These are phyloP conservation scores for Trematomus bernacchii DNA, from an alignment of 2,797 vertebrate species.

Conservation along the genomic window DNA sequence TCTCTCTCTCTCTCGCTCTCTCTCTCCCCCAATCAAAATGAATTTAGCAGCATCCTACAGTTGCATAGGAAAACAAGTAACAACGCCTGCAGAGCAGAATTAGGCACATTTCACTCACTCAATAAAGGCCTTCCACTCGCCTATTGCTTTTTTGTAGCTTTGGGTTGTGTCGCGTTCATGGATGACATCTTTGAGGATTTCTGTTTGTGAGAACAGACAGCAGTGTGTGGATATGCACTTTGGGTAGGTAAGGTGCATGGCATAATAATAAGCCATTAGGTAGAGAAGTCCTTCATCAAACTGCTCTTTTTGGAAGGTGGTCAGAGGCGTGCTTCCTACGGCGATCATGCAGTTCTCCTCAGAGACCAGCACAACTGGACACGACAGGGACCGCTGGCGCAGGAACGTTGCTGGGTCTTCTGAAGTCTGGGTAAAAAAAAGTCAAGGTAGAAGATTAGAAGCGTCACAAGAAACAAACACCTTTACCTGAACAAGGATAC, in stretches of 20 bases:
- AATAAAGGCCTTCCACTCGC: too few relatives aligned
- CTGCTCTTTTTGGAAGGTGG: background rate
- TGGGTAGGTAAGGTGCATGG: background rate
- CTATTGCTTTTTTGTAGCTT: too few relatives aligned
- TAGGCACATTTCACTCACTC: too few relatives aligned
- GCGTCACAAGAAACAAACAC: background rate
- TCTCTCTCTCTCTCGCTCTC: too few relatives aligned
- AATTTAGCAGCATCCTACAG: too few relatives aligned
- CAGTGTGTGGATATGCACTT: background rate
- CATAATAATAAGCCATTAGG: background rate
- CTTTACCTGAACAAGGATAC: background rate
- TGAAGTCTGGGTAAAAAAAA: background rate
- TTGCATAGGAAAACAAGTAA: too few relatives aligned
- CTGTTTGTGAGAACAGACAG: background rate
- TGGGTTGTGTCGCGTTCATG: background rate
- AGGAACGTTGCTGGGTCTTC: background rate
- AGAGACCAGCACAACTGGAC: background rate
- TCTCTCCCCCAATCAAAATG: too few relatives aligned
- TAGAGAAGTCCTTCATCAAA: background rate
- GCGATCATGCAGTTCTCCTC: background rate
- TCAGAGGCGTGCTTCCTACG: background rate
- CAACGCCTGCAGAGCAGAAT: too few relatives aligned
- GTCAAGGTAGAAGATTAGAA: background rate
- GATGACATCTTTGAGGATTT: background rate
- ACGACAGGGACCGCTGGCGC: background rate